Evolutionary conservation across 2,888 invertebrate species (phyloP), one percentile per base, ranked within the genome.

Genomic region (Drosophila vallismaia): DNA sequence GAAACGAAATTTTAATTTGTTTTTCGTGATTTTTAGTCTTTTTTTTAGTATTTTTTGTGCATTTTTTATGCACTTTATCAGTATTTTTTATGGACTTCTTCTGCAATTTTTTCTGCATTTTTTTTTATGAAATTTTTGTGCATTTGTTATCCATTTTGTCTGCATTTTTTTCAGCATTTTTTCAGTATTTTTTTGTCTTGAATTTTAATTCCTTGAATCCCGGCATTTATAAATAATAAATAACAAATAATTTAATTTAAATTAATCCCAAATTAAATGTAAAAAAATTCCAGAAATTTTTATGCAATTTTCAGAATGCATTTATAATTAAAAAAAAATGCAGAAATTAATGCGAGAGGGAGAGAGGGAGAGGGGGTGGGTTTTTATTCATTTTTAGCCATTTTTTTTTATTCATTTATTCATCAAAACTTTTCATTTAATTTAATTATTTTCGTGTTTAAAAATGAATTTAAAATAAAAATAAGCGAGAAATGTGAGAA

Each of bases 391-490:
- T 28, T 4, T 4, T 28, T 28, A 28, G 3, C 4, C 19, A 33
- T 6, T 28, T 19, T 6, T 28, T 19, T 45, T 45, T 8, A 29
- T 58, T 46, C 36, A 38, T 29, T 59, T 60, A 53, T 53, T 29
- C 53, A 44, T n/a, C 36, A 8, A 24, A 45, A 28, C 10, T 10
- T 36, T 10, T 36, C 44, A 45, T 45, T 53, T 53, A 4, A 8
- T 9, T 29, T 45, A 53, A 29, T 45, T 28, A 42, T 19, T 19
- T 19, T 19, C 19, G 19, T 19, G 19, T 19, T 59, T 12, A n/a
- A 59, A 59, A 28, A 14, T 3, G 10, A 45, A 44, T 57, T 36
- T 36, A 10, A 36, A 36, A n/a, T 1, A 36, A 36, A 36, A n/a
- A 3, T 1, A 36, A 36, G 10, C 2, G 1, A 7, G 8, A 36